Conservation (phyloP, 2,888 invertebrate genomes). For the Mesorhabditis belari region DNA sequence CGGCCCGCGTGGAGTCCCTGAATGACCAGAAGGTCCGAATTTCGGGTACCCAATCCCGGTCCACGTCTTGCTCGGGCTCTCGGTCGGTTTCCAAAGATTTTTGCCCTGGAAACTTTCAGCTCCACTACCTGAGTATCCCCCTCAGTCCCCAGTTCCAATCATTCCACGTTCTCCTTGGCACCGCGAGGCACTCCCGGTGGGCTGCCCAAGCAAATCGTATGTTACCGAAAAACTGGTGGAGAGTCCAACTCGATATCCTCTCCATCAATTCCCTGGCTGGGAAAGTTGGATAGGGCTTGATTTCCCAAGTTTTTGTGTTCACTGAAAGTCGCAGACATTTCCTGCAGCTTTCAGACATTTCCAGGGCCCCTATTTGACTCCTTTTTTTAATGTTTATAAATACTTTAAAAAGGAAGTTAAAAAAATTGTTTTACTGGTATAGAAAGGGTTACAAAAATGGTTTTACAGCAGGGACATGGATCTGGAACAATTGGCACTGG, state of each 20-base stretch:
- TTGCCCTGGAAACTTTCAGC: neutral
- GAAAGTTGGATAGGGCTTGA: no score
- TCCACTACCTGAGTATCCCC: conserved; percentile 3
- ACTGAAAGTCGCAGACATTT: no score
- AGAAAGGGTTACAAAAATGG: no score
- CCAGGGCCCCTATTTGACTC: no score
- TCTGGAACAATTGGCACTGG: no score
- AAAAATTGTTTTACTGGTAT: no score
- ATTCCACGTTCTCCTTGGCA: conserved; percentile 34
- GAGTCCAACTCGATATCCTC: conserved; percentile 26
- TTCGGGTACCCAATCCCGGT: conserved; percentile 20
- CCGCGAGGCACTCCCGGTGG: conserved; percentile 33
- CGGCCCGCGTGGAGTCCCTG: conserved; percentile 23
- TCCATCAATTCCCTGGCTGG: conserved; percentile 26
- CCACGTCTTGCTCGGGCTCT: conserved; percentile 21
- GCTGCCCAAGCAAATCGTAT: conserved; percentile 38
- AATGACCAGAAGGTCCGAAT: conserved; percentile 19
- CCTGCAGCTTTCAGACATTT: no score
- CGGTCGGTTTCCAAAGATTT: conserved; percentile 17
- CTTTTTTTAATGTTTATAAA: no score
- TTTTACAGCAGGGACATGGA: no score
- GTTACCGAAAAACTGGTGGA: conserved; percentile 31
- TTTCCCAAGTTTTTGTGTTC: no score
- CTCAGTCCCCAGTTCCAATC: conserved; percentile 11
- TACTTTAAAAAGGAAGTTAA: no score